phyloP scores from a whole-genome alignment of 2,113 vertebrate genomes.

The Scatophagus argus region DNA sequence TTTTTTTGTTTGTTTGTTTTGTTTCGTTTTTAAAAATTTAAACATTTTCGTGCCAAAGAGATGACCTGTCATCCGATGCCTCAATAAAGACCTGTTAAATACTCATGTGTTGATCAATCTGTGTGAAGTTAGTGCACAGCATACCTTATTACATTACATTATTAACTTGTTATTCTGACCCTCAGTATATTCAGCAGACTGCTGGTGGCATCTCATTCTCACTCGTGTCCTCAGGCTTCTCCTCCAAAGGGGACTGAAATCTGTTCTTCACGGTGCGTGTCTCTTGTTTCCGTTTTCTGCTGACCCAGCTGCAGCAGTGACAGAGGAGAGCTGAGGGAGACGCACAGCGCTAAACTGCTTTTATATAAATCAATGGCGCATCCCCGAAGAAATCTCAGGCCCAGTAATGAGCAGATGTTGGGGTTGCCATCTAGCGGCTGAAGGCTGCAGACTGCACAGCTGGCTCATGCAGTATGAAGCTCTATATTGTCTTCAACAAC shows the following conservation, averaged over 20 bases:
- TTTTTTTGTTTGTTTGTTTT: no score
- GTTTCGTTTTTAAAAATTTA: background rate
- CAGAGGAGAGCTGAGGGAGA: slow-evolving; percentile 28
- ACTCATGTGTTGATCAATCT: background rate
- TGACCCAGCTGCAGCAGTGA: slow-evolving; percentile 44
- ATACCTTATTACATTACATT: background rate
- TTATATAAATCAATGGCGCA: slow-evolving; percentile 51
- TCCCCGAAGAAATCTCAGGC: slow-evolving; percentile 21
- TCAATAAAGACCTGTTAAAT: slow-evolving; percentile 21
- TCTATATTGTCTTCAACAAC: slow-evolving; percentile 34
- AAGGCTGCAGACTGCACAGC: slow-evolving; percentile 35
- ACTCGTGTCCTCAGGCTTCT: background rate
- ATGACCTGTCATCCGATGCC: background rate
- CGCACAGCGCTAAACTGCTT: slow-evolving; percentile 27
- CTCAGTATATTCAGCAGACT: background rate
- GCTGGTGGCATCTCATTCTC: background rate
- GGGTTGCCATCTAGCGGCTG: slow-evolving; percentile 66
- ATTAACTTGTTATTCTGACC: background rate
- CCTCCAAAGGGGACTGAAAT: background rate
- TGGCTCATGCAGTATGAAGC: slow-evolving; percentile 26
- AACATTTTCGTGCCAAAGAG: background rate
- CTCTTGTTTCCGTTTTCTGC: slow-evolving; percentile 14
- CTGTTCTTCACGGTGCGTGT: background rate
- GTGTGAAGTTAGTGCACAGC: background rate
- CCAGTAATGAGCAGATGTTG: slow-evolving; percentile 40